Evolutionary conservation across 2,113 vertebrate genomes (phyloP).

Genomic region (Etheostoma spectabile): DNA sequence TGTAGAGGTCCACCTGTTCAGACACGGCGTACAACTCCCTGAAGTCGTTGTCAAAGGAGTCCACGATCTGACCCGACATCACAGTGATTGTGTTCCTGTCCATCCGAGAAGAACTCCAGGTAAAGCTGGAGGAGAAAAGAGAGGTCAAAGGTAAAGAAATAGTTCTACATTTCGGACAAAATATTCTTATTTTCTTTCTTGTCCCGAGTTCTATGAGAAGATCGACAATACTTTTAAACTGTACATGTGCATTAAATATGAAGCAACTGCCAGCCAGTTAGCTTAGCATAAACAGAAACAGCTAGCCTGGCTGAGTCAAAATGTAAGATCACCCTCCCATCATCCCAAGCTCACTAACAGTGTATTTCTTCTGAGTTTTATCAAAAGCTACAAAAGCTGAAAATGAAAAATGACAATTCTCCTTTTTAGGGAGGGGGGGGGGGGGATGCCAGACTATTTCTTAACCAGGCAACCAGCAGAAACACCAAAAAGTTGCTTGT

Average conservation of each 20-base stretch:
- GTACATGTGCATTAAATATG: neutral
- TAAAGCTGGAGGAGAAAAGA: conserved; percentile 86
- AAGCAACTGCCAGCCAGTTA: neutral
- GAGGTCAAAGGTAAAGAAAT: neutral
- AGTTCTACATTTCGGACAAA: neutral
- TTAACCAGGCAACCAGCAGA: neutral
- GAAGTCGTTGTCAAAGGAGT: conserved; percentile 93
- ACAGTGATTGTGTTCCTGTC: conserved; percentile 93
- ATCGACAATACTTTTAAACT: neutral
- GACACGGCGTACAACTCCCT: conserved; percentile 95
- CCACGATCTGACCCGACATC: conserved; percentile 91
- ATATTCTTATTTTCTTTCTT: neutral
- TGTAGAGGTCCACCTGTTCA: conserved; percentile 89
- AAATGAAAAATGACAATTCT: too few species aligned
- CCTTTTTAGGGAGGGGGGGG: too few species aligned
- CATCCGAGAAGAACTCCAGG: conserved; percentile 92
- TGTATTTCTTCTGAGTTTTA: too few species aligned
- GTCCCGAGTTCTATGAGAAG: neutral
- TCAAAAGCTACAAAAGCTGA: too few species aligned
- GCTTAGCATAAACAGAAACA: neutral
- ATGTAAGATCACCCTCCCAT: too few species aligned
- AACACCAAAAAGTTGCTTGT: neutral
- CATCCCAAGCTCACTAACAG: too few species aligned
- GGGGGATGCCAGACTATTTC: neutral
- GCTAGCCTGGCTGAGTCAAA: too few species aligned